phyloP scores from a whole-genome alignment of 2,797 vertebrate genomes.

The Pagetopsis macropterus region DNA sequence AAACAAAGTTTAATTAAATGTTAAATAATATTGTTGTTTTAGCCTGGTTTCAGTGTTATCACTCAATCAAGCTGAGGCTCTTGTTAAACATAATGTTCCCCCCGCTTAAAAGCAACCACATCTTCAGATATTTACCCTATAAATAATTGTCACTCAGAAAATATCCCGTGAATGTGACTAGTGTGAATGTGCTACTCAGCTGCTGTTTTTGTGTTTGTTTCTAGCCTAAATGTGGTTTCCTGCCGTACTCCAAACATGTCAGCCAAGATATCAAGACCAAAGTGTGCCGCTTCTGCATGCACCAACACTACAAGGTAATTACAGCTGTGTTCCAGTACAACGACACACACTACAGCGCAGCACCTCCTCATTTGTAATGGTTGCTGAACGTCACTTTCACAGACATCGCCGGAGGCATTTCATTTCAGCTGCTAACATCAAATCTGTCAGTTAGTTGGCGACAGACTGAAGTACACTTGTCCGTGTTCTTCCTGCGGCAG shows the following conservation, averaged over 20 bases:
- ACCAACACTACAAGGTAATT: constrained; percentile 96
- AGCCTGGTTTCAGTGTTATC: not conserved
- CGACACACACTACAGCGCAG: not conserved
- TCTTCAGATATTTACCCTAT: not conserved
- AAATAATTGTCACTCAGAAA: constrained; percentile 19
- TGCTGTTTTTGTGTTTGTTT: constrained; percentile 31
- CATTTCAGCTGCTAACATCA: no score
- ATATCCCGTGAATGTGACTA: constrained; percentile 5
- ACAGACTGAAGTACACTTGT: not conserved
- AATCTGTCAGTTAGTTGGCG: no score
- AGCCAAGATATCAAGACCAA: constrained; percentile 94
- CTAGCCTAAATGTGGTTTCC: constrained; percentile 97
- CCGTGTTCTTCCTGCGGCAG: no score
- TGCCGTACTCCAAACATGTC: constrained; percentile 91
- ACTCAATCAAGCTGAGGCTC: not conserved
- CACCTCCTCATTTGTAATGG: no score
- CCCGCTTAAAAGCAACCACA: not conserved
- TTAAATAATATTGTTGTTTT: not conserved
- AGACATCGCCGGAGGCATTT: no score
- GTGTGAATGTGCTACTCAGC: constrained; percentile 12
- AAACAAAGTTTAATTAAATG: not conserved
- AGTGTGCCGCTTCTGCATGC: constrained; percentile 98
- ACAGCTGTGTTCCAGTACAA: not conserved
- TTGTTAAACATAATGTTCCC: not conserved
- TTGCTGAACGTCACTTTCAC: no score